These are phyloP conservation scores for Eospalax fontanierii DNA, from an alignment of 2,797 vertebrate genomes.

Conservation along the genomic window DNA sequence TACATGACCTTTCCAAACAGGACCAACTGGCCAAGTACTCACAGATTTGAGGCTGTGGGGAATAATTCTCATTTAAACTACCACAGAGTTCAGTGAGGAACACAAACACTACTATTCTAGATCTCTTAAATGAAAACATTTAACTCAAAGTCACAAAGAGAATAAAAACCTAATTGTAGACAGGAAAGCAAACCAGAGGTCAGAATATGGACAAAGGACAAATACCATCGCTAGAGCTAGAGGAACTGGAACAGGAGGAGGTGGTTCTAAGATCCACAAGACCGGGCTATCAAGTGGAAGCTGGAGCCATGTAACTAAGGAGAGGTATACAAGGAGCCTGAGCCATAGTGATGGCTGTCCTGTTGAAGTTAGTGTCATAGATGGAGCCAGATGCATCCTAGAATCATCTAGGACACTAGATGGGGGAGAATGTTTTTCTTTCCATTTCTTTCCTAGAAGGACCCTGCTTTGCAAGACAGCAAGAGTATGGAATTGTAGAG, in stretches of 20 bases:
- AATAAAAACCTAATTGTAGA: neutral
- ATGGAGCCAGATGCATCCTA: neutral
- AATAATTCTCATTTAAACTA: too few species aligned
- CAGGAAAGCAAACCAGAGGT: neutral
- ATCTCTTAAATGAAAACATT: neutral
- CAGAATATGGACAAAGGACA: neutral
- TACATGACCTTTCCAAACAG: too few species aligned
- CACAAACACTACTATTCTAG: neutral
- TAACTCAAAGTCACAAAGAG: neutral
- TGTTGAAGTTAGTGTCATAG: too few species aligned
- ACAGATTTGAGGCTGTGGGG: too few species aligned
- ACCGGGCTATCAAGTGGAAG: neutral
- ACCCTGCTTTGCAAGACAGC: neutral
- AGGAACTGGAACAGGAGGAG: neutral
- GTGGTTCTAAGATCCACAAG: neutral
- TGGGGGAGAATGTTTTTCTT: neutral
- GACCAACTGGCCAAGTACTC: too few species aligned
- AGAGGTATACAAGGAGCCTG: rapidly evolving
- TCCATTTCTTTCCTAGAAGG: neutral
- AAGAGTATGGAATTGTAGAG: neutral
- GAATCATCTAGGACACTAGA: neutral
- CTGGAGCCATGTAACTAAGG: neutral
- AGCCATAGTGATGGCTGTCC: rapidly evolving
- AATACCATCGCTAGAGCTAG: neutral
- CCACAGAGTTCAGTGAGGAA: neutral